Evolutionary conservation across 2,113 vertebrate genomes (phyloP).

Genomic region (Cygnus buccinator): DNA sequence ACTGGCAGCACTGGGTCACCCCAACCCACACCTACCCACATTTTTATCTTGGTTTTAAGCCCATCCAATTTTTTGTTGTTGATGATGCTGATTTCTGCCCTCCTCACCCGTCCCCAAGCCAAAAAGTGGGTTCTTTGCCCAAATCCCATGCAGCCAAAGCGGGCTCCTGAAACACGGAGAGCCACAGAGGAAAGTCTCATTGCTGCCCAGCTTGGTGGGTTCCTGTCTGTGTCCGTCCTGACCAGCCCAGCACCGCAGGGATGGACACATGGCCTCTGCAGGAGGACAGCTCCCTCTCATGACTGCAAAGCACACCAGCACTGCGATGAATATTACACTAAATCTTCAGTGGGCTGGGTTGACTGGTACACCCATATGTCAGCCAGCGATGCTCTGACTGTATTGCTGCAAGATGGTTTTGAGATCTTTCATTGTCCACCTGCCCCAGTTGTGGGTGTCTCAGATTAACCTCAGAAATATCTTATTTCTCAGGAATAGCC

Average conservation of each 20-base stretch:
- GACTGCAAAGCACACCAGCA: background rate
- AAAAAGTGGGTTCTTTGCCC: background rate
- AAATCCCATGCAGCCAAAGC: too few species aligned
- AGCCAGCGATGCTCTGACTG: accelerated
- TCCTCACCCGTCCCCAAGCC: background rate
- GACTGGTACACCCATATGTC: accelerated
- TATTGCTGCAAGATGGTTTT: accelerated
- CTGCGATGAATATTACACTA: accelerated
- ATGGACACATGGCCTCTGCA: background rate
- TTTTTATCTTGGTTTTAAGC: background rate
- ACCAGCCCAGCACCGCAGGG: background rate
- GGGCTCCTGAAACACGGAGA: background rate
- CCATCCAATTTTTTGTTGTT: background rate
- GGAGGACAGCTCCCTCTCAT: slow-evolving; percentile 54
- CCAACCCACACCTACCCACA: background rate
- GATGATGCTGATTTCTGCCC: background rate
- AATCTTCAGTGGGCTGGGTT: accelerated
- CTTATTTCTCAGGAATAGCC: background rate
- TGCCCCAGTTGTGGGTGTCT: background rate
- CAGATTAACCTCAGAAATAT: background rate
- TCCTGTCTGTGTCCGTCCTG: accelerated
- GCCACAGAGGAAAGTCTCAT: too few species aligned
- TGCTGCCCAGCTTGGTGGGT: background rate
- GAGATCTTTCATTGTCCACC: background rate
- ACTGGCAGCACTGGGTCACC: background rate